phyloP scores from a whole-genome alignment of 2,888 invertebrate species.

The Salpingus planirostris region DNA sequence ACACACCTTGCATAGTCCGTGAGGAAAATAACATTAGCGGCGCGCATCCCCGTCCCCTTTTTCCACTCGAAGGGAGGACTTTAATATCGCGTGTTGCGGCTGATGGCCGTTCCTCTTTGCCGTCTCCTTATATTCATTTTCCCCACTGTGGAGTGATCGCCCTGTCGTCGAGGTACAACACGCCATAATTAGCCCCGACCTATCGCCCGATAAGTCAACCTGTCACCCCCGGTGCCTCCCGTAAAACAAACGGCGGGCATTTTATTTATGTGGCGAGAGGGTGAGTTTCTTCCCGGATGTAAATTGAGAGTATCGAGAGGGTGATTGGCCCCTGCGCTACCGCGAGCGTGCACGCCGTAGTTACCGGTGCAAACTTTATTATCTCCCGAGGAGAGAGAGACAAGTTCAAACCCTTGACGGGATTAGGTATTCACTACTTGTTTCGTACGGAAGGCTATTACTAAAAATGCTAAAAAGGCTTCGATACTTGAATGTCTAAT shows the following conservation, averaged over 20 bases:
- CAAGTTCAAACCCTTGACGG: constrained; percentile 3
- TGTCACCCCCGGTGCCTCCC: too few relatives aligned
- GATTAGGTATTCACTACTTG: constrained; percentile 40
- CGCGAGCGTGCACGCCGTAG: too few relatives aligned
- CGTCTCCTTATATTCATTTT: constrained; percentile 31
- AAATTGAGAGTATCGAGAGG: too few relatives aligned
- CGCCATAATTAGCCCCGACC: constrained; percentile 16
- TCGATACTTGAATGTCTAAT: constrained; percentile 43
- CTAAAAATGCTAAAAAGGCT: constrained; percentile 40
- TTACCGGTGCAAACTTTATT: constrained; percentile 1
- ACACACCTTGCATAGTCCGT: constrained; percentile 36
- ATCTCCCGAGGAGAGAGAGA: neutral
- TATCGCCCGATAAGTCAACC: constrained; percentile 5
- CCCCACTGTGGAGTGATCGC: constrained; percentile 31
- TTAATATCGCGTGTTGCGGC: constrained; percentile 29
- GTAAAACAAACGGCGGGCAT: too few relatives aligned
- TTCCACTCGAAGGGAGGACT: too few relatives aligned
- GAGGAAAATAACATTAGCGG: constrained; percentile 35
- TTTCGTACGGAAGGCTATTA: constrained; percentile 35
- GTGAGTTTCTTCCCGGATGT: too few relatives aligned
- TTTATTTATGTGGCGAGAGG: too few relatives aligned
- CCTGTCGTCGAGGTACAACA: constrained; percentile 24
- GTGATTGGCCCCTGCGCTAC: too few relatives aligned
- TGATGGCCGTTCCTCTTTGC: constrained; percentile 12
- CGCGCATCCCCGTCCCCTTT: constrained; percentile 19